Percentiles rank a stretch among this genome's conserved stretches.
Evolutionary conservation across 92 coral and sea anemone genomes (phyloP).

Genomic region (Phenganax stokvisi): DNA sequence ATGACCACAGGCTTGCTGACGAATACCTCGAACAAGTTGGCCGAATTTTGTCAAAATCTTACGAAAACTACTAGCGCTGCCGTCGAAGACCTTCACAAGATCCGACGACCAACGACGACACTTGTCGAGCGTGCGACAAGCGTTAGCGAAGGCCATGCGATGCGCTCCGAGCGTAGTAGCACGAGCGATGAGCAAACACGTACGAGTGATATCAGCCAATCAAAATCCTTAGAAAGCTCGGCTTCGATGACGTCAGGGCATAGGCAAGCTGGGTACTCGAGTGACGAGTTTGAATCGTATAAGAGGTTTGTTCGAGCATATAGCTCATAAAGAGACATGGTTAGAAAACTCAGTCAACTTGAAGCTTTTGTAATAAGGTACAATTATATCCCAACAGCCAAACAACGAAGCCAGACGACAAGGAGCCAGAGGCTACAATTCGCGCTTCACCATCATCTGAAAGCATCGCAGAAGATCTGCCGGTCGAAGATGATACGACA

Average conservation of each 20-base stretch:
- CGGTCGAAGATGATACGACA: background rate
- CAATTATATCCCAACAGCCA: background rate
- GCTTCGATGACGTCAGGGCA: constrained; percentile 52
- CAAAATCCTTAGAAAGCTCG: constrained; percentile 43
- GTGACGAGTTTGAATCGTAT: constrained; percentile 77
- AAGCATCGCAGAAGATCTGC: constrained; percentile 35
- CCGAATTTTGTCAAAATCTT: constrained; percentile 26
- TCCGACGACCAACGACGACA: constrained; percentile 35
- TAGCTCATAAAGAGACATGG: constrained; percentile 46
- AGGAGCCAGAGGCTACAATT: background rate
- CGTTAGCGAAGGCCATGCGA: constrained; percentile 36
- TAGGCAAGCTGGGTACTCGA: constrained; percentile 60
- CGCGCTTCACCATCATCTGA: constrained; percentile 17
- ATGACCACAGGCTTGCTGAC: constrained; percentile 17
- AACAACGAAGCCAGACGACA: background rate
- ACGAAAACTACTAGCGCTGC: constrained; percentile 27
- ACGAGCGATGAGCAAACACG: constrained; percentile 13
- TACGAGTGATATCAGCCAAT: constrained; percentile 23
- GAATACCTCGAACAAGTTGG: constrained; percentile 18
- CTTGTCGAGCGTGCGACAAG: constrained; percentile 43
- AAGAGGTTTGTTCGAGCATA: constrained; percentile 50
- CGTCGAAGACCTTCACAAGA: constrained; percentile 28
- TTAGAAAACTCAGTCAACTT: background rate
- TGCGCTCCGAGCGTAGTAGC: background rate
- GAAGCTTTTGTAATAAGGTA: background rate